Conservation (phyloP, 2,888 invertebrate genomes). For the Drosophila greeni region DNA sequence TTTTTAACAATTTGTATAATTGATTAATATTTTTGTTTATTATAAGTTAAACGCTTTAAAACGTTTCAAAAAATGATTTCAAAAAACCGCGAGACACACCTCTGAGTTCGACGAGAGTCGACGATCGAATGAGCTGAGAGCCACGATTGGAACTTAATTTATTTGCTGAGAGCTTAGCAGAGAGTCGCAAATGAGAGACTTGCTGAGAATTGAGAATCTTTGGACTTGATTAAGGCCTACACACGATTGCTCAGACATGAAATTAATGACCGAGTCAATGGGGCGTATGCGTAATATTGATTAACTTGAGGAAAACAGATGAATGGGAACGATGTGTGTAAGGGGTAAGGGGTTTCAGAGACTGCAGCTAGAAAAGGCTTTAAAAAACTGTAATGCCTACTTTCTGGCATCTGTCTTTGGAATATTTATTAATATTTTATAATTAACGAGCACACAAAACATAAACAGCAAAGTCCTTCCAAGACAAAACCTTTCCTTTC, state of each 20-base stretch:
- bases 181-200: not conserved
- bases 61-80: not conserved
- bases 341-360: too few species aligned
- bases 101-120: not conserved
- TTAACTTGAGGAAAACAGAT: not conserved
- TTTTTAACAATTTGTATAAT: too few species aligned
- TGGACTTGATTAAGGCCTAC: not conserved
- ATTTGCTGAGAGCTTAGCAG: not conserved
- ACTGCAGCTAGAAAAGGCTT: not conserved
- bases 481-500: too few species aligned
- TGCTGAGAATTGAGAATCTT: not conserved
- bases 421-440: too few species aligned
- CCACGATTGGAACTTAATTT: not conserved
- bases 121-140: conserved; percentile 2
- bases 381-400: not conserved
- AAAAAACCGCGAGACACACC: not conserved
- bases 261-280: not conserved
- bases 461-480: too few species aligned
- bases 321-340: not conserved
- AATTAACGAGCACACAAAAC: too few species aligned
- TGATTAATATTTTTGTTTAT: too few species aligned
- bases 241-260: not conserved
- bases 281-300: conserved; percentile 1
- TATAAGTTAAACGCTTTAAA: not conserved
- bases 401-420: not conserved